Percentiles rank a stretch among this genome's conserved stretches.
Conservation (phyloP, 2,797 vertebrate genomes). For the Malacoctenus gilli region DNA sequence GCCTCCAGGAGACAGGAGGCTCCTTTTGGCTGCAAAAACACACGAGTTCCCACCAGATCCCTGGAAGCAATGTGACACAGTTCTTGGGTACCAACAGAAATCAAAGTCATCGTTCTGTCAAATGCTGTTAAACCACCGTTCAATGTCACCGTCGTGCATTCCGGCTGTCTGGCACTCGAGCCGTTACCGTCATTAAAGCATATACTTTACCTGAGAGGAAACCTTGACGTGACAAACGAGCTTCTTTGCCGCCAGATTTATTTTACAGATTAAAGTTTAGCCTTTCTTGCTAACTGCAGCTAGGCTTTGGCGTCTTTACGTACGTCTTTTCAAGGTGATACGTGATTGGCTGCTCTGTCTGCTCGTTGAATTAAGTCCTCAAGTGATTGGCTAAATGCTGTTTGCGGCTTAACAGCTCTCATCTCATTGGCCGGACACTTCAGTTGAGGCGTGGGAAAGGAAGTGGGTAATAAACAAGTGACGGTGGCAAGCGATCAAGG, state of each 20-base stretch:
- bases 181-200: too few species aligned
- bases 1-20: too few species aligned
- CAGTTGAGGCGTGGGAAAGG: too few species aligned
- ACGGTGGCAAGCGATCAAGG: conserved; percentile 39
- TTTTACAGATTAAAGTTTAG: conserved; percentile 33
- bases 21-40: too few species aligned
- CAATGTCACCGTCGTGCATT: too few species aligned
- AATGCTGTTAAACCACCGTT: too few species aligned
- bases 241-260: not conserved
- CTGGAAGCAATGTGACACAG: too few species aligned
- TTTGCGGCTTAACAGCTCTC: too few species aligned
- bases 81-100: too few species aligned
- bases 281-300: conserved; percentile 42
- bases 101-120: too few species aligned
- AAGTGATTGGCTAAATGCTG: conserved; percentile 44
- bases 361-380: conserved; percentile 28
- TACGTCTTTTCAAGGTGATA: conserved; percentile 43
- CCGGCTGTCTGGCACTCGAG: too few species aligned
- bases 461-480: conserved; percentile 36
- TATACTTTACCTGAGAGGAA: conserved; percentile 58
- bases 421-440: conserved; percentile 55
- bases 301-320: conserved; percentile 28
- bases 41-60: too few species aligned
- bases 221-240: not conserved
- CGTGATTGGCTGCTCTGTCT: conserved; percentile 46